These are phyloP conservation scores for Channa maculata DNA, from an alignment of 2,113 vertebrate species.

Conservation along the genomic window DNA sequence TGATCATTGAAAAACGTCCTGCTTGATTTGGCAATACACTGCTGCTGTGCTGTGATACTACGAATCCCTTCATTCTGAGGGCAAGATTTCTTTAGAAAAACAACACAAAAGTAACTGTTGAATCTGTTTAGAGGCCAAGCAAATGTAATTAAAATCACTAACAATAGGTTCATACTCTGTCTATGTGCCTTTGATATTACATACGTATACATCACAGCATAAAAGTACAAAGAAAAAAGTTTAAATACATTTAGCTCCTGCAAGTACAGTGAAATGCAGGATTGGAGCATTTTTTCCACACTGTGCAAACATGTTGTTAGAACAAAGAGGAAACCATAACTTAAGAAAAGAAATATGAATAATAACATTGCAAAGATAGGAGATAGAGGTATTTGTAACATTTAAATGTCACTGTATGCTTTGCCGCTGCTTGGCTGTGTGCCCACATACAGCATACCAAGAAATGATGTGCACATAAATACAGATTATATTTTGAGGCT, in stretches of 20 bases:
- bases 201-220: too few species aligned
- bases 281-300: not conserved
- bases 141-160: not conserved
- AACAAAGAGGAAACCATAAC: not conserved
- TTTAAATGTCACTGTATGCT: not conserved
- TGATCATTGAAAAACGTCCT: too few species aligned
- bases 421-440: not conserved
- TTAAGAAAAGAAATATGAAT: not conserved
- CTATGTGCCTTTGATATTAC: too few species aligned
- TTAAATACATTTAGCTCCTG: not conserved
- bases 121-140: not conserved
- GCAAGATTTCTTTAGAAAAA: not conserved
- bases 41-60: not conserved
- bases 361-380: not conserved
- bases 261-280: not conserved
- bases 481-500: slow-evolving; percentile 12
- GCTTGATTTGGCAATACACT: not conserved
- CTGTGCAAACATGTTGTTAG: not conserved
- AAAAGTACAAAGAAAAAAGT: not conserved
- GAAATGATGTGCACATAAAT: not conserved
- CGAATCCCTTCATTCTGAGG: not conserved
- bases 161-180: too few species aligned
- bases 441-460: not conserved
- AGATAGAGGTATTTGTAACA: not conserved
- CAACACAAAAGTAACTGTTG: not conserved